Percentiles rank a stretch among this genome's conserved stretches.
Conservation (phyloP, 2,797 vertebrate species). For the Phoeniculus purpureus region DNA sequence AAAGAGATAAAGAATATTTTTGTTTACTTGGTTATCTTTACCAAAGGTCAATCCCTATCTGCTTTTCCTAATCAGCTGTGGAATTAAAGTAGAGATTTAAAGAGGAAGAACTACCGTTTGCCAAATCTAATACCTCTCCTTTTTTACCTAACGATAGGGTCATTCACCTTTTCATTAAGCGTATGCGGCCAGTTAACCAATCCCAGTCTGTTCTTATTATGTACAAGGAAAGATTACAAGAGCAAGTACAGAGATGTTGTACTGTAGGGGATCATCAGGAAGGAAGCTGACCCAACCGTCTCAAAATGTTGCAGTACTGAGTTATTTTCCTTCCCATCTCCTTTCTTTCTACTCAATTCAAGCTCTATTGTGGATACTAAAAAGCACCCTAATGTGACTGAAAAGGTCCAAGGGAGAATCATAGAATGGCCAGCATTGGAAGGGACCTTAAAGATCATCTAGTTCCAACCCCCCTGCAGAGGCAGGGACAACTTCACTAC, state of each 20-base stretch:
- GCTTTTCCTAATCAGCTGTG: background rate
- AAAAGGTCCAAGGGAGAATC: background rate
- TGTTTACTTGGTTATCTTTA: background rate
- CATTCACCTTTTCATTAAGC: background rate
- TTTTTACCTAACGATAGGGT: background rate
- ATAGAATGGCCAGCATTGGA: no score
- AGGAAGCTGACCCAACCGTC: background rate
- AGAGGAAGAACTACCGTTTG: background rate
- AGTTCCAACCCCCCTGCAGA: no score
- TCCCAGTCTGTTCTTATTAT: background rate
- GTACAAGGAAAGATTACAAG: background rate
- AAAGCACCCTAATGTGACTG: background rate
- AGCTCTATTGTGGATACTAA: background rate
- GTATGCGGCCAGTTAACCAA: background rate
- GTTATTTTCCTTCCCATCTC: background rate
- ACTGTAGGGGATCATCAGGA: background rate
- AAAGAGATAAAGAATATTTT: conserved; percentile 31
- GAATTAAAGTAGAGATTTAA: background rate
- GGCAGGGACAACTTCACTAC: no score
- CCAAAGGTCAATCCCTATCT: background rate
- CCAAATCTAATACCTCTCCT: background rate
- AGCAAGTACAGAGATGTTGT: background rate
- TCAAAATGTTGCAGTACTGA: background rate
- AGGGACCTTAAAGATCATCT: no score
- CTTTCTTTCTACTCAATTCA: background rate